phyloP scores from a whole-genome alignment of 2,113 vertebrate genomes.

The Oryctolagus cuniculus region mOryCun1.1 NC_091444.1:38880001-38880500 shows the following conservation, averaged over 20 bases:
- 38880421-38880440: background rate
- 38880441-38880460: background rate
- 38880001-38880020: too few species aligned
- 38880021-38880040: too few species aligned
- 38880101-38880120: too few species aligned
- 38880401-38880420: background rate
- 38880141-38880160: too few species aligned
- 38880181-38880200: background rate
- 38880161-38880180: too few species aligned
- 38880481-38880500: background rate
- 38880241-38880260: background rate
- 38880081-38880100: too few species aligned
- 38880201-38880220: background rate
- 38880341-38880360: background rate
- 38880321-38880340: background rate
- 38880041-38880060: too few species aligned
- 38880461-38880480: background rate
- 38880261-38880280: background rate
- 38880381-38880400: background rate
- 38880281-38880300: background rate
- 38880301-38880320: background rate
- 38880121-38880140: too few species aligned
- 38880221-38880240: background rate
- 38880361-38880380: background rate
- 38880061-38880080: too few species aligned